Conservation (phyloP, 1,140 invertebrate genomes). For the Drosophila pectinifera region DNA sequence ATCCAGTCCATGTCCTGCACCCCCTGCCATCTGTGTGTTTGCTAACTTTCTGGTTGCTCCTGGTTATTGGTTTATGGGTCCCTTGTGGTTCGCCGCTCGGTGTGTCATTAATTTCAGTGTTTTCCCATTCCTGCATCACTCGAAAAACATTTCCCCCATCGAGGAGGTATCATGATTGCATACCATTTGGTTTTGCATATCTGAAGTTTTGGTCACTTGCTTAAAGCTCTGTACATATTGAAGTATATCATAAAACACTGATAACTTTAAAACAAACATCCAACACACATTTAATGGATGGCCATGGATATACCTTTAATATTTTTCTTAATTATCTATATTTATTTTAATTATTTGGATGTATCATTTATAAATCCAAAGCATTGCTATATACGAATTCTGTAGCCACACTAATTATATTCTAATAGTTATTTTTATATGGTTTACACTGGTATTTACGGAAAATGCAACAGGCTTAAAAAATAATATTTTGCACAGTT, state of each 20-base stretch:
- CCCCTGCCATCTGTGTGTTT: constrained; percentile 22
- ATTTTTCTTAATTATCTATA: too few species aligned
- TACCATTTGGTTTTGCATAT: constrained; percentile 13
- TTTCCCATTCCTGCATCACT: constrained; percentile 31
- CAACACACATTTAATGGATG: too few species aligned
- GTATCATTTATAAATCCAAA: too few species aligned
- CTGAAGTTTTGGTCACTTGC: constrained; percentile 7
- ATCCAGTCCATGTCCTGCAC: not conserved
- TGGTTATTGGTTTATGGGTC: constrained; percentile 75
- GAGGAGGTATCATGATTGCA: constrained; percentile 2
- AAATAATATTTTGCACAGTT: too few species aligned
- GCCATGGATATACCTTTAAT: too few species aligned
- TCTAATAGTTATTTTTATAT: too few species aligned
- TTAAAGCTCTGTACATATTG: not conserved
- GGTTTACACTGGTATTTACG: too few species aligned
- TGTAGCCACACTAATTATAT: too few species aligned
- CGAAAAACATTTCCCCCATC: constrained; percentile 3
- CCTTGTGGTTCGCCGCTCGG: constrained; percentile 47
- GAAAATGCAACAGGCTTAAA: too few species aligned
- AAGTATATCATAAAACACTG: not conserved
- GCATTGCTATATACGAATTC: too few species aligned
- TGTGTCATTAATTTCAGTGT: constrained; percentile 68
- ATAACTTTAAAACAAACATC: too few species aligned
- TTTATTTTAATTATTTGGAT: too few species aligned
- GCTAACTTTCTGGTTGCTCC: constrained; percentile 70